These are phyloP conservation scores for Ancistrus triradiatus DNA, from an alignment of 2,113 vertebrate genomes.

Conservation along the genomic window DNA sequence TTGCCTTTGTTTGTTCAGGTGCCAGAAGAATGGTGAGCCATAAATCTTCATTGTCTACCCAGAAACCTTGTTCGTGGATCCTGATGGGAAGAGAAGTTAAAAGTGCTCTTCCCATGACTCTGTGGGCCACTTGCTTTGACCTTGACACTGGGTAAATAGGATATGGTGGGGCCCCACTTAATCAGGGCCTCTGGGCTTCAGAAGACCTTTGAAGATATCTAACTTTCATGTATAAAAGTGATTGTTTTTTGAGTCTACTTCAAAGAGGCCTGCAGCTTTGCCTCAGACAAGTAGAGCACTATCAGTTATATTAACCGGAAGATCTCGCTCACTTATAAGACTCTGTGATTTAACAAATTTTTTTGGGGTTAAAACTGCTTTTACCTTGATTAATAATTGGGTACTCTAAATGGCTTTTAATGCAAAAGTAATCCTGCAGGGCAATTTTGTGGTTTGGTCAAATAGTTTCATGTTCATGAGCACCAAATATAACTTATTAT, in stretches of 20 bases:
- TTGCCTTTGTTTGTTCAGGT: background rate
- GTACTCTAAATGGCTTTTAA: too few species aligned
- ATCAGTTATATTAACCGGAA: conserved; percentile 22
- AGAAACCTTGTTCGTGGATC: conserved; percentile 17
- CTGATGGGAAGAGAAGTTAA: conserved; percentile 45
- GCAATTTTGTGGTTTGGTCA: conserved; percentile 1
- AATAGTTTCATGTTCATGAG: conserved; percentile 12
- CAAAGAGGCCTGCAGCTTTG: conserved; percentile 51
- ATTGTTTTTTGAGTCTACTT: conserved; percentile 68
- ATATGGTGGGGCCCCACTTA: conserved; percentile 21
- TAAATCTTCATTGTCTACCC: conserved; percentile 3
- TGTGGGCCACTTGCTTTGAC: conserved; percentile 29
- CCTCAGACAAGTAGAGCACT: conserved; percentile 39
- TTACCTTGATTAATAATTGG: too few species aligned
- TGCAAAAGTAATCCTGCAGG: too few species aligned
- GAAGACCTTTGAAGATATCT: conserved; percentile 59
- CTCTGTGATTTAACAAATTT: conserved; percentile 3
- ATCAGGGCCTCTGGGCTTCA: conserved; percentile 56
- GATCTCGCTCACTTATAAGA: too few species aligned
- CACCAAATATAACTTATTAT: conserved; percentile 18
- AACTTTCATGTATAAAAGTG: conserved; percentile 65
- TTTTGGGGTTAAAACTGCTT: conserved; percentile 6
- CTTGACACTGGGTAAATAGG: conserved; percentile 27
- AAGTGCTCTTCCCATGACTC: conserved; percentile 23
- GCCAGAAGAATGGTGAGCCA: background rate